Evolutionary conservation across 2,888 invertebrate species (phyloP), one percentile per base, ranked within the genome.

Genomic region (Nomada lathburiana): DNA sequence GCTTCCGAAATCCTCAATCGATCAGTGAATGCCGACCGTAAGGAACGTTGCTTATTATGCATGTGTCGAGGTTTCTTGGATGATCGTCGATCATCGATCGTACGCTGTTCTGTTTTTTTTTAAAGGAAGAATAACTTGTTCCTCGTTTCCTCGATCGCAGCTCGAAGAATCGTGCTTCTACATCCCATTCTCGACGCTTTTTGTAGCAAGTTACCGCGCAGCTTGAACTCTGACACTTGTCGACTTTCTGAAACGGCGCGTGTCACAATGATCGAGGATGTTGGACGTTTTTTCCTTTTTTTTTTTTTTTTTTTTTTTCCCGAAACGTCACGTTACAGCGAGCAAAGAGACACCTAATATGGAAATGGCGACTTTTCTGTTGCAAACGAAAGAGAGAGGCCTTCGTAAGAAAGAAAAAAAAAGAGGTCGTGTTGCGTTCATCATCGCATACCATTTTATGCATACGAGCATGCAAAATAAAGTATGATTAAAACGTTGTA

Each of bases 401-500:
- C n/a, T 53, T n/a, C n/a, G 20, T 47, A 1, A 10, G 2, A 50
- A 63, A 20, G 36, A 65, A 53, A 11, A 52, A 62, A n/a, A 2
- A 20, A 50, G 13, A 42, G 70, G 55, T 80, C 53, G 62, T 60
- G 63, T 65, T 16, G 50, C 55, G 53, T 50, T 18, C 23, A 20
- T n/a, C 59, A 13, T 68, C 60, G 47, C 23, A 36, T 7, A 42
- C 50, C 63, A 20, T 57, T 62, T 59, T 57, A 70, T 42, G 50
- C 62, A 62, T 67, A 62, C 71, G 69, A 76, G 76, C 65, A 67
- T 53, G 69, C 77, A 20, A 68, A 55, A 73, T 69, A 70, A 83
- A 77, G 62, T 53, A 18, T 29, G 72, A 52, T 67, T 55, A 59
- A 87, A 84, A 86, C 86, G 89, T 89, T 91, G 91, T 92, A 91